Evolutionary conservation across 2,797 vertebrate species (phyloP), one percentile per base, ranked within the genome.

Genomic region (Catharus ustulatus): DNA sequence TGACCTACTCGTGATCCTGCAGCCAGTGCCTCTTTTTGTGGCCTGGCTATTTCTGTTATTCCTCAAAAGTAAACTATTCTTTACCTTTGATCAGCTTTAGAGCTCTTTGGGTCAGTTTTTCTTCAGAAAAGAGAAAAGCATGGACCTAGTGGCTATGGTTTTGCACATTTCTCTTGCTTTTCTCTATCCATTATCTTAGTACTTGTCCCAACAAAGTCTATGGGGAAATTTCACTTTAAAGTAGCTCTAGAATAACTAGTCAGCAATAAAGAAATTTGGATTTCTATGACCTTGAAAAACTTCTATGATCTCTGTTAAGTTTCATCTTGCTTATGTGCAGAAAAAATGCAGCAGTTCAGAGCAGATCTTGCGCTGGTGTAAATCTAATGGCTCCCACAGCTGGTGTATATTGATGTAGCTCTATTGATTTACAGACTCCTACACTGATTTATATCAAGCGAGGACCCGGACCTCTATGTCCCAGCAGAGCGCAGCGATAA

Each of bases 311-410:
- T 88, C 36, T 29, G 29, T 45, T 74, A 89, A 68, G 43, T 91
- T 94, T 96, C 11, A 42, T 84, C 71, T 87, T 82, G 30, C 68
- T 85, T 94, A 54, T 8, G 34, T 43, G 30, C 52, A 52, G 68
- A 38, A 92, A 91, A 90, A 59, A 29, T 8, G 26, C 82, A 84
- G 73, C 66, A 87, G 51, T 74, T 90, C 78, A 81, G 75, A 94
- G 58, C 29, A 80, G 38, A 46, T 34, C 87, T 72, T 52, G 9
- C 48, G 71, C 77, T n/a, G 57, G 24, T 68, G 54, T 55, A 76
- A 84, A 59, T 21, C 72, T 71, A 95, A 94, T 48, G 74, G 68
- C 74, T 96, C 93, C 95, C 94, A 90, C 85, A 62, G 83, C 83
- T 87, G 59, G 67, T 82, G 71, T 94, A 24, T 79, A 94, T 90